Base-by-base conservation (phyloP, 1,140 invertebrate genomes). In the Matsumurasca onukii region DNA sequence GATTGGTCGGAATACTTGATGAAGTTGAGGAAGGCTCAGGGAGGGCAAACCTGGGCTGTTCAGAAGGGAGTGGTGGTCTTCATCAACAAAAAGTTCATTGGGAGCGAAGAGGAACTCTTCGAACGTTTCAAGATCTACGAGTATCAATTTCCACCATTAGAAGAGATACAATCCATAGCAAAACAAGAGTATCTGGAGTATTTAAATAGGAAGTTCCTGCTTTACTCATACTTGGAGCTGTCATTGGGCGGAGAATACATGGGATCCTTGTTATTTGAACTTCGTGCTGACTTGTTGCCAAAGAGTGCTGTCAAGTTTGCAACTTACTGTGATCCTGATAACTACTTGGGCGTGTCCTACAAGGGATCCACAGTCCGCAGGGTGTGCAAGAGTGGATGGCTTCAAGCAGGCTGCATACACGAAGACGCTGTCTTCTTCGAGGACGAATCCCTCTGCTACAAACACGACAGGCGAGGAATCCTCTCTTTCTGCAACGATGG, bases 401-500 rank as follows among this genome's bases (percentile, higher is more conserved):
- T 76, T 51, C 75, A 76, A 61, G 74, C 74, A 59, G 66, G 66
- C 55, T n/a, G n/a, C n/a, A n/a, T n/a, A n/a, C n/a, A n/a, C n/a
- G 68, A 72, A 68, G 29, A 39, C 1, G 24, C 3, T 27, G 30
- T 66, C 59, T 39, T 65, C 64, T 2, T 59, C 2, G 55, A 25
- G 12, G 76, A 76, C 51, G 76, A 77, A 49, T 70, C 57, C 63
- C 75, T 71, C 34, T 69, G 70, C 34, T 70, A 77, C 45, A 70
- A 69, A 31, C 76, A 77, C 34, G 67, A 77, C 68, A 71, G 73
- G 27, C 39, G 74, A 55, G 81, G 80, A 75, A 81, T 88, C 39
- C 67, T 89, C 27, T 86, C 86, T 17, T 86, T 89, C 85, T 85
- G 84, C 13, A 89, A 89, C 77, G 78, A 82, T 74, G 88, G 88